Evolutionary conservation across 30 jellyfish, hydroid and myxozoan species (phyloP), one percentile per base, ranked within the genome.

Genomic region (Cassiopea andromeda): DNA sequence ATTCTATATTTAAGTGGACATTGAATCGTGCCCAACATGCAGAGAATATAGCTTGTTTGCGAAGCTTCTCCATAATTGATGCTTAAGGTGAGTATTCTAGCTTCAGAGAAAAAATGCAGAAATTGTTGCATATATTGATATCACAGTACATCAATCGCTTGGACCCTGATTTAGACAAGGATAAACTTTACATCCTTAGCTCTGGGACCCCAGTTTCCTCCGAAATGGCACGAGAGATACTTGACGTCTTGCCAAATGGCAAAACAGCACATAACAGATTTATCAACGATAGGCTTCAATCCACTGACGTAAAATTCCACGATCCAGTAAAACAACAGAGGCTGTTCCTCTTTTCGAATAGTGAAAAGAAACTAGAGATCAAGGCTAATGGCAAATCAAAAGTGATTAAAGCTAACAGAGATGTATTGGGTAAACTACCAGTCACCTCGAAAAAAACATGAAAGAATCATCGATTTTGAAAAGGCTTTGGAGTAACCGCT

Each of bases 371-470:
- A 61, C 64, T 67, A 7, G 61, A 13, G 60, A 68, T 77, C 77
- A 79, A 58, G 70, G 50, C 61, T 44, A 54, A 54, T 54, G 64
- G 64, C 77, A 64, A 77, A 60, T 17, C 46, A 18, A 77, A 87
- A 45, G 38, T 78, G 57, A 79, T 87, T 78, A 91, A 87, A 72
- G 95, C 85, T n/a, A 87, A 87, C 77, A 15, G 95, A 19, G 57
- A 87, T 74, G 80, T 60, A 44, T 6, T 87, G 48, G 90, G 95
- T 15, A 66, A 48, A 10, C 81, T 76, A 13, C 78, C 60, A 57
- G 84, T 85, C 84, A 12, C 71, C 60, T 87, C 95, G 2, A 68
- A 91, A 3, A 77, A 87, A 48, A 72, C 12, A 38, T 14, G 74
- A 85, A 77, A 59, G 54, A 72, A 60, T 81, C 18, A 59, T 87